Percentiles rank a stretch among this genome's conserved stretches.
These are phyloP conservation scores for Empis stercorea DNA, from an alignment of 2,888 invertebrate species.

Conservation along the genomic window DNA sequence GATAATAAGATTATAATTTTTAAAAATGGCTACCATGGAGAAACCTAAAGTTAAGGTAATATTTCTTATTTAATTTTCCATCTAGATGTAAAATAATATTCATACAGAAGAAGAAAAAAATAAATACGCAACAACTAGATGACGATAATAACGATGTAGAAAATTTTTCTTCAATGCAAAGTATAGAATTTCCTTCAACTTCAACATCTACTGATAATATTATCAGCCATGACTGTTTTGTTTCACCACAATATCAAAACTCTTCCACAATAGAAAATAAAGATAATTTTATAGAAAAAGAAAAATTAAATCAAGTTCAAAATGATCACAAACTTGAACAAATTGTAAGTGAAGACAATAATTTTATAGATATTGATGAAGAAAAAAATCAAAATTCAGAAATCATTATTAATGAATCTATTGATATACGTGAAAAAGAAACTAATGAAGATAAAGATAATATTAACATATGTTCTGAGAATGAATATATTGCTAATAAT, in stretches of 20 bases:
- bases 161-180: too few species aligned
- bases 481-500: not conserved
- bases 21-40: slow-evolving; percentile 32
- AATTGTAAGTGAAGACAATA: too few species aligned
- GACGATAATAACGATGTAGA: slow-evolving; percentile 2
- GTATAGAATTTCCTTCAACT: not conserved
- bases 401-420: too few species aligned
- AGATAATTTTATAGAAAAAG: too few species aligned
- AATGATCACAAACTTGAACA: not conserved
- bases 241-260: slow-evolving; percentile 14
- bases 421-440: too few species aligned
- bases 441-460: not conserved
- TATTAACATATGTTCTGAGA: not conserved
- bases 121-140: slow-evolving; percentile 8
- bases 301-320: slow-evolving; percentile 3
- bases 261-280: slow-evolving; percentile 14
- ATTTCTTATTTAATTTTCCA: slow-evolving; percentile 6
- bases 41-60: slow-evolving; percentile 29
- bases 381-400: not conserved
- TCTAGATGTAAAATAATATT: slow-evolving; percentile 20
- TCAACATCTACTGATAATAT: slow-evolving; percentile 11
- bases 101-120: slow-evolving; percentile 12
- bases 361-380: not conserved
- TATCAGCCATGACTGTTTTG: slow-evolving; percentile 15
- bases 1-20: not conserved